Conservation (phyloP, 2,797 vertebrate genomes). For the Apogon talboti region DNA sequence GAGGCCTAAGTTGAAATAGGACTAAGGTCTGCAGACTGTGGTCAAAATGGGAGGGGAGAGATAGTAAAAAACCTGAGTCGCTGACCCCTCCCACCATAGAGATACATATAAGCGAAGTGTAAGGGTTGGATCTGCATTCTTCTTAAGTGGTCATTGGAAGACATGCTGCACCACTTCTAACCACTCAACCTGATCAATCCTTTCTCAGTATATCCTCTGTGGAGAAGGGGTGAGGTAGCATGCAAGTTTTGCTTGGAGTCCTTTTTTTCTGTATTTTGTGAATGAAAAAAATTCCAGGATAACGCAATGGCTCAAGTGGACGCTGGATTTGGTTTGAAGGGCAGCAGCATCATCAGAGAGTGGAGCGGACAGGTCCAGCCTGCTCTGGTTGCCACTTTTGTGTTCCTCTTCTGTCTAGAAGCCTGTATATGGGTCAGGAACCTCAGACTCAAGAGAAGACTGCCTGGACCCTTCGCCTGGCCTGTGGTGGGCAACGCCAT, state of each 20-base stretch:
- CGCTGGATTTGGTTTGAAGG: slow-evolving; percentile 67
- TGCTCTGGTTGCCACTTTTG: slow-evolving; percentile 80
- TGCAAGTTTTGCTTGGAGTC: slow-evolving; percentile 10
- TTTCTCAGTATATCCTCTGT: slow-evolving; percentile 20
- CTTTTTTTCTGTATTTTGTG: slow-evolving; percentile 12
- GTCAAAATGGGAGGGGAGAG: slow-evolving; percentile 79
- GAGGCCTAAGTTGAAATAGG: slow-evolving; percentile 54
- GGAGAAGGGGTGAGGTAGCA: slow-evolving; percentile 27
- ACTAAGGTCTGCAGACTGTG: slow-evolving; percentile 63
- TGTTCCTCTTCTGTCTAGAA: slow-evolving; percentile 85
- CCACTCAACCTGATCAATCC: slow-evolving; percentile 46
- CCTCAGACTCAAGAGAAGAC: slow-evolving; percentile 69
- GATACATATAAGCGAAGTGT: slow-evolving; percentile 81
- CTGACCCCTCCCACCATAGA: slow-evolving; percentile 75
- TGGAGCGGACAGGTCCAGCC: slow-evolving; percentile 85
- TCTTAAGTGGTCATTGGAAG: slow-evolving; percentile 67
- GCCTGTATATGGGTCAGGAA: slow-evolving; percentile 79
- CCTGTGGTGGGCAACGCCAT: slow-evolving; percentile 88
- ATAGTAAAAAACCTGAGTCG: slow-evolving; percentile 71
- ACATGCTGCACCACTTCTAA: slow-evolving; percentile 32
- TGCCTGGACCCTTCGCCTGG: slow-evolving; percentile 89
- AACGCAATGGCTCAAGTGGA: slow-evolving; percentile 68
- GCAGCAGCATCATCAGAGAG: slow-evolving; percentile 76
- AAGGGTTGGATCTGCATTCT: slow-evolving; percentile 69
- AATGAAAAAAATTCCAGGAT: neutral